A percentile compares a stretch with the other conserved stretches of the same genome.
Evolutionary conservation across 2,113 vertebrate species (phyloP).

Genomic region (Oncorhynchus clarkii): DNA sequence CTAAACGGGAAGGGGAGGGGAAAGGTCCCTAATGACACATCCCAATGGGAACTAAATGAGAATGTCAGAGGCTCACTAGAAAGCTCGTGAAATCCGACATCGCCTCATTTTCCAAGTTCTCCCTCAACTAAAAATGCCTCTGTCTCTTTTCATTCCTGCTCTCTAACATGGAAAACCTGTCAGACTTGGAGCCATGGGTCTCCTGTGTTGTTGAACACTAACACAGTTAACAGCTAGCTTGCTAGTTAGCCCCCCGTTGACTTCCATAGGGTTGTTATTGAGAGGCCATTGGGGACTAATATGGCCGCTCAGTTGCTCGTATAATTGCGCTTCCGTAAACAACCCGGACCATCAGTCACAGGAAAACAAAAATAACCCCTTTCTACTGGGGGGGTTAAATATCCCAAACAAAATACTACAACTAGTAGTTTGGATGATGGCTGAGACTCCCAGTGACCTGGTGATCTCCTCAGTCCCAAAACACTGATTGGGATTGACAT

Average conservation of each 20-base stretch:
- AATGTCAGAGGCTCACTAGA: conserved; percentile 52
- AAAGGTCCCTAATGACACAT: conserved; percentile 54
- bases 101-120: conserved; percentile 14
- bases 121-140: conserved; percentile 43
- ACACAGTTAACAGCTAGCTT: conserved; percentile 48
- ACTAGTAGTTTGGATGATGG: conserved; percentile 39
- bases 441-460: conserved; percentile 40
- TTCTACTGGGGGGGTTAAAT: conserved; percentile 18
- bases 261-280: conserved; percentile 33
- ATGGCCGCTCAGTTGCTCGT: conserved; percentile 43
- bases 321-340: conserved; percentile 63
- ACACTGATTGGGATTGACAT: conserved; percentile 23
- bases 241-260: conserved; percentile 27
- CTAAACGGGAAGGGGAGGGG: conserved; percentile 24
- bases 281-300: conserved; percentile 34
- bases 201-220: conserved; percentile 34
- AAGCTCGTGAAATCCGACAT: conserved; percentile 59
- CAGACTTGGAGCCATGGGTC: conserved; percentile 31
- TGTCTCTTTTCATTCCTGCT: conserved; percentile 16
- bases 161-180: conserved; percentile 13
- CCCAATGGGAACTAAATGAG: conserved; percentile 46
- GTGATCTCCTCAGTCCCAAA: conserved; percentile 38
- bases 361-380: conserved; percentile 55
- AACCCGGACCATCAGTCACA: conserved; percentile 47
- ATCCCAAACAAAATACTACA: conserved; percentile 59